These are phyloP conservation scores for Calosoma granatense DNA, from an alignment of 1,140 invertebrate genomes.

Conservation along the genomic window DNA sequence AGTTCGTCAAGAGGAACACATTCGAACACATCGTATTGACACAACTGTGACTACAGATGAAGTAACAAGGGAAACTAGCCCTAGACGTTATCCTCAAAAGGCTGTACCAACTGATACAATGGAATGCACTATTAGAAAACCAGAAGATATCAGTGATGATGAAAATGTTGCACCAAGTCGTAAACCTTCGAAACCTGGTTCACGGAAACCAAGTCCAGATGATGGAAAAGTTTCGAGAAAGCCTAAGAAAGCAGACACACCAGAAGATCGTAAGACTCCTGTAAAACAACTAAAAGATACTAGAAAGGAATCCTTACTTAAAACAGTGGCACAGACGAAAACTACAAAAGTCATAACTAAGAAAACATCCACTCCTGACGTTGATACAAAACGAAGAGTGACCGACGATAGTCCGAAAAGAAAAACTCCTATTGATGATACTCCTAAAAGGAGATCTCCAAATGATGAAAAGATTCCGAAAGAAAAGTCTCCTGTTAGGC, in stretches of 20 bases:
- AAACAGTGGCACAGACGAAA: no score
- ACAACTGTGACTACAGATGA: not conserved
- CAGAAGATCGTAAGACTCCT: not conserved
- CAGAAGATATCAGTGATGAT: not conserved
- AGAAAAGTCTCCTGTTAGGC: not conserved
- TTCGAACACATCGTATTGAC: constrained; percentile 1
- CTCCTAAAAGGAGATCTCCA: not conserved
- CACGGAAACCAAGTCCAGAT: not conserved
- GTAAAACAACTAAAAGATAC: not conserved
- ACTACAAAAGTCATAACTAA: constrained; percentile 10
- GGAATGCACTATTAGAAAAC: not conserved
- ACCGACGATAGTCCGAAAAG: constrained; percentile 9
- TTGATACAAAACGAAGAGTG: not conserved
- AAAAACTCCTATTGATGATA: not conserved
- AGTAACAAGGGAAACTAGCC: not conserved
- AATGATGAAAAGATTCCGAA: not conserved
- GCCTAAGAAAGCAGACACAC: not conserved
- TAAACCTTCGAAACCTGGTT: not conserved
- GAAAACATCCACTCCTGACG: not conserved
- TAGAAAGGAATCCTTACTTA: not conserved
- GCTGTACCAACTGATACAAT: not conserved
- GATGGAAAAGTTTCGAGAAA: not conserved
- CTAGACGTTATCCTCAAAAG: not conserved
- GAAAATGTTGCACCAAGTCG: not conserved
- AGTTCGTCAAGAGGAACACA: constrained; percentile 9